A percentile compares a stretch with the other conserved stretches of the same genome.
These are phyloP conservation scores for Psittacara wagleri DNA, from an alignment of 2,113 vertebrate species.

Conservation along the genomic window DNA sequence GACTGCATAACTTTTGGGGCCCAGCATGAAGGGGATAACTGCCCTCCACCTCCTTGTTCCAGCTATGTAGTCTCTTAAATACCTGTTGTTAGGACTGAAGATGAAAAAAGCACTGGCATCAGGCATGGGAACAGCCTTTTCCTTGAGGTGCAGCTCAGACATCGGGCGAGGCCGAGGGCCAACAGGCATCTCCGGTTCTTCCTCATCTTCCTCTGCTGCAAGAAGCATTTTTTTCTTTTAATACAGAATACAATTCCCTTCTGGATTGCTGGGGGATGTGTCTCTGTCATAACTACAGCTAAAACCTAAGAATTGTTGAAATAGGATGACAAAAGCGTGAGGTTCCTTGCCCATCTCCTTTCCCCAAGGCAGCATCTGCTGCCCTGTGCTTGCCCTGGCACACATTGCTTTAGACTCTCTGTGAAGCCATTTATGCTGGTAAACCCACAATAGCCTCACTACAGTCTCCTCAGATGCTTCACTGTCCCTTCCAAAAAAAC, in stretches of 20 bases:
- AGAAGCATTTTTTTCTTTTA: constrained; percentile 20
- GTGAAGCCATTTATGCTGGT: background rate
- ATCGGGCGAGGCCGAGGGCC: constrained; percentile 93
- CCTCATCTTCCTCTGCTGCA: constrained; percentile 90
- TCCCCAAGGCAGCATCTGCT: background rate
- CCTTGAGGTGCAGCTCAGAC: constrained; percentile 95
- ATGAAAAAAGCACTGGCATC: constrained; percentile 96
- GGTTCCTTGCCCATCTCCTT: background rate
- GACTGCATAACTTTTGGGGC: background rate
- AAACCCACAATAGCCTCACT: background rate
- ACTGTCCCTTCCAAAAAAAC: background rate
- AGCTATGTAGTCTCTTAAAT: background rate
- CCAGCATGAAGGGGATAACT: background rate
- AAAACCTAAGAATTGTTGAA: background rate
- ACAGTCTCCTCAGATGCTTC: background rate
- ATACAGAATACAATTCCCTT: background rate
- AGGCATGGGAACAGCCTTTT: constrained; percentile 95
- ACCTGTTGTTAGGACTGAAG: constrained; percentile 96
- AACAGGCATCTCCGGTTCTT: constrained; percentile 96
- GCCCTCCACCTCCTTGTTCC: background rate
- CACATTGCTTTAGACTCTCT: background rate
- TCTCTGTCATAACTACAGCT: background rate
- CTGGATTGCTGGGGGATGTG: background rate
- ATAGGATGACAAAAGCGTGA: background rate
- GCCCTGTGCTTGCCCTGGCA: background rate